These are phyloP conservation scores for Drosophila cardini DNA, from an alignment of 1,140 invertebrate species.

Conservation along the genomic window DNA sequence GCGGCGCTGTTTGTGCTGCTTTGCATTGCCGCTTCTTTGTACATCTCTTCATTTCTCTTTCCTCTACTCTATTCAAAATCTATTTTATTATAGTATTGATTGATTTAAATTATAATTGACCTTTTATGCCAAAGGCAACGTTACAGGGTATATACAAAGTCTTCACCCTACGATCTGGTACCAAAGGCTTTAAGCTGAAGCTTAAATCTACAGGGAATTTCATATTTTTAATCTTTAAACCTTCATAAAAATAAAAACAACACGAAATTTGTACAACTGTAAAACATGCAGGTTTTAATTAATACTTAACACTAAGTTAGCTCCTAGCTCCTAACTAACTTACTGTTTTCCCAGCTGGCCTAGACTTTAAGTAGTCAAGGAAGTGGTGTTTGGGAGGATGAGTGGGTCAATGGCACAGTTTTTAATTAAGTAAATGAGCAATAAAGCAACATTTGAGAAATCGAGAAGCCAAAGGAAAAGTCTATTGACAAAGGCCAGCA, in stretches of 20 bases:
- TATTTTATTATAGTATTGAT: no score
- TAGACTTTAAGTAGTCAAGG: background rate
- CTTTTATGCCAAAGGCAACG: no score
- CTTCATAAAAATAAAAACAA: background rate
- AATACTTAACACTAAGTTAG: constrained; percentile 5
- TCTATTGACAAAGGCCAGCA: constrained; percentile 28
- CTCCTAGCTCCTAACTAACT: background rate
- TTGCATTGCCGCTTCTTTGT: no score
- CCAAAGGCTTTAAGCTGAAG: background rate
- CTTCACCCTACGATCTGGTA: no score
- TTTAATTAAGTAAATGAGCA: constrained; percentile 42
- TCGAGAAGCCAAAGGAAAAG: constrained; percentile 23
- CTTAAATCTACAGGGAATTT: constrained; percentile 4
- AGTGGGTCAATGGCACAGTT: constrained; percentile 2
- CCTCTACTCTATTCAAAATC: no score
- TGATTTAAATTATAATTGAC: no score
- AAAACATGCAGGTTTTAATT: constrained; percentile 1
- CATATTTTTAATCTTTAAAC: background rate
- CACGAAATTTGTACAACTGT: background rate
- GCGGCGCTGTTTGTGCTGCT: no score
- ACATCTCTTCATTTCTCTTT: no score
- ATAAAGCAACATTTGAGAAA: constrained; percentile 33
- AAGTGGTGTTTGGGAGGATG: background rate
- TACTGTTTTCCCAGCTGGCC: background rate
- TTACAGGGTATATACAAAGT: background rate